These are phyloP conservation scores for Zapornia atra DNA, from an alignment of 2,113 vertebrate genomes.

Conservation along the genomic window DNA sequence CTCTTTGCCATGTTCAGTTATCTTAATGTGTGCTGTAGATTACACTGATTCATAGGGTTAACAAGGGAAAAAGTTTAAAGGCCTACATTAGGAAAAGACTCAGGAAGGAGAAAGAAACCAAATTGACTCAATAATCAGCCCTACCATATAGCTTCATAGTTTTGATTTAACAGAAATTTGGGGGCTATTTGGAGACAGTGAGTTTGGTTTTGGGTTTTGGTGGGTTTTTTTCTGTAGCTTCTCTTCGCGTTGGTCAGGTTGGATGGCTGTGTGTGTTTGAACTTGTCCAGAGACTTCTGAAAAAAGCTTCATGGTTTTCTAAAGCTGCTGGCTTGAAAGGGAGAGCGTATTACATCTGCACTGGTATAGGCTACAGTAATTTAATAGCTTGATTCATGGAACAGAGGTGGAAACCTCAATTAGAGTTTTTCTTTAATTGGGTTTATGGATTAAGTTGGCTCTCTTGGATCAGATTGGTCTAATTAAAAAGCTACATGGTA, in stretches of 20 bases:
- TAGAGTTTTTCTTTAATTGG: conserved; percentile 53
- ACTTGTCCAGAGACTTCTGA: not conserved
- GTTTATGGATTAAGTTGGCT: conserved; percentile 61
- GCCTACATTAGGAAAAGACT: conserved; percentile 9
- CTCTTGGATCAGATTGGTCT: conserved; percentile 19
- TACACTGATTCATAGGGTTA: conserved; percentile 35
- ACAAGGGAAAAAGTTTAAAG: conserved; percentile 50
- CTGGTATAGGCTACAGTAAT: not conserved
- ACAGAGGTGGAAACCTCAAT: conserved; percentile 1
- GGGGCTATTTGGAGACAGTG: not conserved
- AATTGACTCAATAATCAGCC: conserved; percentile 54
- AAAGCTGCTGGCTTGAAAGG: not conserved
- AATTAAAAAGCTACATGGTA: not conserved
- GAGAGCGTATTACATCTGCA: not conserved
- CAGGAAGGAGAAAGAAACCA: conserved; percentile 26
- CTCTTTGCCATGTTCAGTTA: conserved; percentile 44
- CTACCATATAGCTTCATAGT: conserved; percentile 47
- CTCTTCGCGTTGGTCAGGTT: not conserved
- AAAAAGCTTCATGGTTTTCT: not conserved
- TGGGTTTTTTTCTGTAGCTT: not conserved
- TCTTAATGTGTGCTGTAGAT: conserved; percentile 17
- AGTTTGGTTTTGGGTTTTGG: too few species aligned
- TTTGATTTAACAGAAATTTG: conserved; percentile 29
- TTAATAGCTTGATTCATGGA: not conserved
- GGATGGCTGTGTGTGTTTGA: not conserved